Evolutionary conservation across 1,140 invertebrate genomes (phyloP), one percentile per base, ranked within the genome.

Genomic region (Uloborus diversus): DNA sequence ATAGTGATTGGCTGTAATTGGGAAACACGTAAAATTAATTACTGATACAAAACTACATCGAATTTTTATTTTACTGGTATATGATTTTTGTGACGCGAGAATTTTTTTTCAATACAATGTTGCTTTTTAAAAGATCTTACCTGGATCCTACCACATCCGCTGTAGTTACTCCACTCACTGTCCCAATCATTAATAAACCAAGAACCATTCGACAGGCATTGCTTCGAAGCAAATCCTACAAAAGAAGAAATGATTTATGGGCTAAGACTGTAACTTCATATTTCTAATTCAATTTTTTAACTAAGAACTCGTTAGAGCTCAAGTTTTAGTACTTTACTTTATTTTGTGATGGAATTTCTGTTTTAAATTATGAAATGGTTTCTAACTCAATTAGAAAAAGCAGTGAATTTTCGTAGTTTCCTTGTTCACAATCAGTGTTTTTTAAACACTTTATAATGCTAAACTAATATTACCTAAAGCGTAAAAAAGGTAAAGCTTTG

Each of bases 121-220:
- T 42, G 37, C 7, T 42, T 42, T 42, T 42, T 7, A 42, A 17
- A 42, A 7, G 7, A 17, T 42, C 25, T 84, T 71, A 85, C 71
- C 28, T 82, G 81, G 17, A 85, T 84, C 5, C 82, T 80, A 37
- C 82, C 83, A 81, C 87, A 88, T 1, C 84, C 81, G 4, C 78
- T 81, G 80, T 88, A 88, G 76, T 88, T 84, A 7, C 85, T 87
- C 87, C 87, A 88, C 83, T 88, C 87, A 13, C 47, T 42, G 23
- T 70, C 27, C 27, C 37, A 68, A 3, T 73, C 42, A 13, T 80
- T 82, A 3, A 69, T 49, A 23, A 78, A 84, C 87, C 87, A 88
- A 7, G 30, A 57, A 2, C 86, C 87, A 53, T 84, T 83, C 1
- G 37, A 2, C 33, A 75, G 66, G 49, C 87, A 88, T 4, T 56